Evolutionary conservation across 2,797 vertebrate genomes (phyloP), one percentile per base, ranked within the genome.

Genomic region (Macrochelys suwanniensis): DNA sequence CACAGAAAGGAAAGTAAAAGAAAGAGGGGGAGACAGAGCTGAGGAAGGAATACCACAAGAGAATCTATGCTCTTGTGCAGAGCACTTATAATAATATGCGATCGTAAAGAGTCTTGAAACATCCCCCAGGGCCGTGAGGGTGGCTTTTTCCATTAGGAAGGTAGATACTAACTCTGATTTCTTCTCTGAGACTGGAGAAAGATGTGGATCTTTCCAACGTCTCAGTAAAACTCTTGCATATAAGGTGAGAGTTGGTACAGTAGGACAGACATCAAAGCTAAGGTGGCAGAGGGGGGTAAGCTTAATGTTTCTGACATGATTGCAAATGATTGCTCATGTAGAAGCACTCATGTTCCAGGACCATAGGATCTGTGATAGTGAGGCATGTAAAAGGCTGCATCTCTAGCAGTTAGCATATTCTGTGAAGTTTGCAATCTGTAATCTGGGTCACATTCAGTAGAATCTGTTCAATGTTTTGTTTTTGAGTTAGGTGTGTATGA

Each of bases 171-270:
- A 89, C 85, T 65, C 33, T 81, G 77, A 92, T 84, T 79, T 84
- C 45, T 78, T 93, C 57, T 3, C 0, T 1, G 88, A 89, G 12
- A 80, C 25, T 19, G 88, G 11, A 23, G 50, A 21, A 80, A 5
- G 12, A 84, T 42, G 47, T 13, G 28, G 15, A 42, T 81, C 1
- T 89, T 25, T 11, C 26, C 65, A 23, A 23, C 15, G 2, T 80
- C 77, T 85, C 47, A 82, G 77, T 42, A 82, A 90, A 13, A 19
- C 2, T 88, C 0, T 0, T 11, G 3, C 47, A 7, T 74, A 42
- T 77, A 51, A 61, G 84, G 10, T 89, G 10, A 91, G 53, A 57
- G 56, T 89, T 79, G 13, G 33, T 23, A 85, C 45, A 54, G 13
- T 0, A 87, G 33, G 11, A 80, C 10, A 79, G 47, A 85, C 33